Evolutionary conservation across 92 coral and sea anemone genomes (phyloP).

Genomic region (Pocillopora grandis): DNA sequence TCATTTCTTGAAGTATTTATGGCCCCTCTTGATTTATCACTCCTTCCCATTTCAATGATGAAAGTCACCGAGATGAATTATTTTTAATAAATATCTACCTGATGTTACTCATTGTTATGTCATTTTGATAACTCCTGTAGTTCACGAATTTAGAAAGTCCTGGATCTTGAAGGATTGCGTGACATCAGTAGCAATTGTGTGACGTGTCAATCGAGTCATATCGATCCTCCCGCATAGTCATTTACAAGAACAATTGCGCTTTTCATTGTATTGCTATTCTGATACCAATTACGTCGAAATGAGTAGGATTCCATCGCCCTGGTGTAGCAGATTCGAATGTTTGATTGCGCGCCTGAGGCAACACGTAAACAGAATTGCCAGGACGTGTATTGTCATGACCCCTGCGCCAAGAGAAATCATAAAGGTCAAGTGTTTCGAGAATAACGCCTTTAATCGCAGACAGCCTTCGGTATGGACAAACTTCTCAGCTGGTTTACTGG

Average conservation of each 20-base stretch:
- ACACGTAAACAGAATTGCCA: conserved; percentile 64
- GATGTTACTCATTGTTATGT: background rate
- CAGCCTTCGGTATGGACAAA: conserved; percentile 63
- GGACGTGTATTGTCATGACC: conserved; percentile 53
- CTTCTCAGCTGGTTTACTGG: conserved; percentile 44
- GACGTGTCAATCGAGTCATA: background rate
- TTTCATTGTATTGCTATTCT: background rate
- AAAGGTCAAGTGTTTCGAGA: conserved; percentile 44
- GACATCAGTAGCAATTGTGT: background rate
- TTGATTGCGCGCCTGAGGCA: conserved; percentile 65
- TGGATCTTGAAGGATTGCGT: background rate
- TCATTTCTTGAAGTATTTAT: background rate
- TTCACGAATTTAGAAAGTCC: background rate
- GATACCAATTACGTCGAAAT: background rate
- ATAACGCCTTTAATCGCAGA: conserved; percentile 38
- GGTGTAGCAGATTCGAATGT: conserved; percentile 21
- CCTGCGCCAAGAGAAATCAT: conserved; percentile 48
- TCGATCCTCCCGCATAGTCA: background rate
- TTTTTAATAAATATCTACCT: background rate
- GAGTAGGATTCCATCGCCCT: conserved; percentile 9
- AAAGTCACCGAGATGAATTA: background rate
- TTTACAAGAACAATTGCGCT: background rate
- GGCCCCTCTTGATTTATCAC: background rate
- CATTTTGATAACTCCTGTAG: background rate
- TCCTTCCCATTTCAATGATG: background rate